Evolutionary conservation across 2,113 vertebrate genomes (phyloP), one percentile per base, ranked within the genome.

Genomic region (Calypte anna): DNA sequence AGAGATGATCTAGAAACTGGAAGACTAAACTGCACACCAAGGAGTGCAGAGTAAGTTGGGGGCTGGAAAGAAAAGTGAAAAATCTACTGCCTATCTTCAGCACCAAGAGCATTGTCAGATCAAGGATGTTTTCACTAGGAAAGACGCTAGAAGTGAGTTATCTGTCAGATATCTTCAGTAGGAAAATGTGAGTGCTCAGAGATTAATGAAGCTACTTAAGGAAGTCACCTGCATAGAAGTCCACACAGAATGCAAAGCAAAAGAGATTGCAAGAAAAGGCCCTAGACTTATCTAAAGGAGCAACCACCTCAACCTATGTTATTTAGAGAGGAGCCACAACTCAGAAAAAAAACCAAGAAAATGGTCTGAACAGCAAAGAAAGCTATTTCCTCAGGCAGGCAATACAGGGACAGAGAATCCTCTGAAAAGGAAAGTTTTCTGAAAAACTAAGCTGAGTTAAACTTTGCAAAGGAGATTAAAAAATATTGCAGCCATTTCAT

Each of bases 151-250:
- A 77, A 86, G 55, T 67, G 59, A 88, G 87, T 87, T 92, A 74
- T 77, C 72, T 94, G 51, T 63, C 82, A 81, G 79, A 58, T 83
- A 70, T 51, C 33, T 94, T 93, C 72, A 81, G 86, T 6, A 91
- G 57, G 48, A 88, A 94, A 92, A 90, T 53, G 59, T 1, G 5
- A 75, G 61, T 48, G 38, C 51, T 76, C 36, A 63, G 85, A 89
- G 82, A 80, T 96, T 92, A 94, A 91, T 74, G 76, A 90, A 83
- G 53, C 33, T 94, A 53, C 88, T 81, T 94, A 83, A 80, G 55
- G 38, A 95, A 93, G 31, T 81, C 64, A 86, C 59, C 82, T 94
- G 72, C 90, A 63, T 14, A 88, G 73, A 76, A 90, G 57, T 88
- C 44, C 19, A 4, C 72, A 55, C 18, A 64, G 57, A 53, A 33